Evolutionary conservation across 2,888 invertebrate genomes (phyloP).

Genomic region (Vanessa cardui): DNA sequence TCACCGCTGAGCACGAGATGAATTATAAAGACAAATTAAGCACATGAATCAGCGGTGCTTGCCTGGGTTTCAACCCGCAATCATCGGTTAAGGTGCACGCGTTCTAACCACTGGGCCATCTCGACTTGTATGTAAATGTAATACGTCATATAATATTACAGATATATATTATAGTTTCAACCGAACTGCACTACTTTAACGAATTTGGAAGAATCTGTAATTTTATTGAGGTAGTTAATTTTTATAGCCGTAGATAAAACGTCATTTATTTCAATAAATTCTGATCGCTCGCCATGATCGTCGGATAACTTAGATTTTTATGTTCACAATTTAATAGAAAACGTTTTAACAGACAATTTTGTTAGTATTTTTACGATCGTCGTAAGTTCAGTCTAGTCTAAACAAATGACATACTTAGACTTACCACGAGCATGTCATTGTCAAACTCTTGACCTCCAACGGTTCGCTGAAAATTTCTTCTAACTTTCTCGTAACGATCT

Average conservation of each 20-base stretch:
- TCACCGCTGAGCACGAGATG: too few relatives aligned
- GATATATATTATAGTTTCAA: too few relatives aligned
- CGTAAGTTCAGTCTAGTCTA: conserved; percentile 32
- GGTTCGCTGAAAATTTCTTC: conserved; percentile 44
- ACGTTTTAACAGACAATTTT: conserved; percentile 17
- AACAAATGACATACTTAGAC: conserved; percentile 33
- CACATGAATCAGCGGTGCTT: too few relatives aligned
- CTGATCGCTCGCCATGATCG: neutral
- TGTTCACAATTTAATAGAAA: conserved; percentile 2
- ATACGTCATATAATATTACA: too few relatives aligned
- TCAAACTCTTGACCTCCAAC: conserved; percentile 48
- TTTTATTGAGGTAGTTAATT: neutral
- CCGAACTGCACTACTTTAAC: too few relatives aligned
- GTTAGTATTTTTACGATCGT: conserved; percentile 13
- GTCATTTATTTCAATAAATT: conserved; percentile 3
- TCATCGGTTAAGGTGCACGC: too few relatives aligned
- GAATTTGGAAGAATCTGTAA: neutral
- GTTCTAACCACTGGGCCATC: too few relatives aligned
- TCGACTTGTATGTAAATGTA: too few relatives aligned
- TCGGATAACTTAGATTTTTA: conserved; percentile 20
- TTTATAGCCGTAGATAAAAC: neutral
- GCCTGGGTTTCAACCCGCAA: too few relatives aligned
- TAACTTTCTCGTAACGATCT: conserved; percentile 48
- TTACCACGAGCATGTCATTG: conserved; percentile 52
- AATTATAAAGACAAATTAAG: too few relatives aligned